Evolutionary conservation across 2,113 vertebrate genomes (phyloP), one percentile per base, ranked within the genome.

Genomic region (Phalacrocorax brasilianus): DNA sequence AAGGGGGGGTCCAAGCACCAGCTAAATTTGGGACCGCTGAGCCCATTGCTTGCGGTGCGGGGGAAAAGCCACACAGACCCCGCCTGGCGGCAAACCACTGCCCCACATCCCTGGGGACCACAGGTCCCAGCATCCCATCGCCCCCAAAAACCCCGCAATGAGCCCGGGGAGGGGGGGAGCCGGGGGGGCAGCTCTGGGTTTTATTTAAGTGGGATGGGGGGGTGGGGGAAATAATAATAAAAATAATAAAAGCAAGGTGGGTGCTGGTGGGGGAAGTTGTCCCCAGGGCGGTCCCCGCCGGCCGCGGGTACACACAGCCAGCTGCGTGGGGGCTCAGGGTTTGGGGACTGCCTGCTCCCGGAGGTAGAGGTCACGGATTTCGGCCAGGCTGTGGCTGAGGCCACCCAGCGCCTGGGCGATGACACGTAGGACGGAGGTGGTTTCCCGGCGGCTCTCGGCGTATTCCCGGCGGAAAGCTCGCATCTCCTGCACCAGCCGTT

Each of bases 301-400:
- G 49, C 33, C 40, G 8, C 11, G 61, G 73, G n/a, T 12, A 1
- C 81, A 93, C 94, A 83, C 89, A 94, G 94, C 92, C 92, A 92
- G 94, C 89, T 94, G 94, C 52, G 92, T 83, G 85, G 76, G 47
- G 58, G 68, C 49, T 96, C 95, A 96, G 45, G 84, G 93, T 44
- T 75, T 86, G 70, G 93, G 76, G 61, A 35, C 35, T 14, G 59
- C 88, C 32, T 28, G 88, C 73, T 93, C 88, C 62, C 84, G 88
- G 91, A 96, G 86, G 91, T 94, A 96, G 95, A 96, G 92, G 75
- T 97, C 96, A 30, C 73, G 93, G 77, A 96, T 96, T 33, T 96
- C 92, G 6, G 91, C 75, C 42, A 94, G 74, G 86, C 88, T 94
- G 63, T 71, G 94, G 40, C 77, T 40, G 26, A 96, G 91, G 35